These are phyloP conservation scores for Chaetophractus vellerosus DNA, from an alignment of 2,797 vertebrate genomes.

Conservation along the genomic window DNA sequence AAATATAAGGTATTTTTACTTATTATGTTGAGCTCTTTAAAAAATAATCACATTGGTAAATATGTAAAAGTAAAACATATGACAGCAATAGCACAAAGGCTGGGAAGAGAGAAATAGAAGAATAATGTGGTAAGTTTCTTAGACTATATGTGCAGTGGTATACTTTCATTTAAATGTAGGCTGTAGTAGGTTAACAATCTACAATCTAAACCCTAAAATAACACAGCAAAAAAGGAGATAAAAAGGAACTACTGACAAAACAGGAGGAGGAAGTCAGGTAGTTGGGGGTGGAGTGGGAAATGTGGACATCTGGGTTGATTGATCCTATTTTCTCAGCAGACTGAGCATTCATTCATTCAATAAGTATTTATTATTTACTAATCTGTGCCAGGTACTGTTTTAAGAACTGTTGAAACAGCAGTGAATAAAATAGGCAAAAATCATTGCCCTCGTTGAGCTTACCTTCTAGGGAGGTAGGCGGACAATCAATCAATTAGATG, in stretches of 20 bases:
- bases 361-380: too few species aligned
- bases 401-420: too few species aligned
- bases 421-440: neutral
- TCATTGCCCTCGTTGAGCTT: neutral
- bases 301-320: rapidly evolving
- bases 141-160: rapidly evolving
- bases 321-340: neutral
- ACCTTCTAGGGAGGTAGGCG: too few species aligned
- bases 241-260: neutral
- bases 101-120: neutral
- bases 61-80: rapidly evolving
- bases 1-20: neutral
- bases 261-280: neutral
- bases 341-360: neutral
- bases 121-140: too few species aligned
- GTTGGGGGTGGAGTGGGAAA: rapidly evolving
- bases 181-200: too few species aligned
- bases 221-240: neutral
- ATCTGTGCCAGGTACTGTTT: neutral
- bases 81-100: too few species aligned
- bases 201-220: neutral
- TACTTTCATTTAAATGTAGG: rapidly evolving
- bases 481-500: neutral
- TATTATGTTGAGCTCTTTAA: neutral
- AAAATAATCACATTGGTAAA: too few species aligned